Base-by-base conservation (phyloP, 2,888 invertebrate genomes). In the Hermaeophaga mercurialis region DNA sequence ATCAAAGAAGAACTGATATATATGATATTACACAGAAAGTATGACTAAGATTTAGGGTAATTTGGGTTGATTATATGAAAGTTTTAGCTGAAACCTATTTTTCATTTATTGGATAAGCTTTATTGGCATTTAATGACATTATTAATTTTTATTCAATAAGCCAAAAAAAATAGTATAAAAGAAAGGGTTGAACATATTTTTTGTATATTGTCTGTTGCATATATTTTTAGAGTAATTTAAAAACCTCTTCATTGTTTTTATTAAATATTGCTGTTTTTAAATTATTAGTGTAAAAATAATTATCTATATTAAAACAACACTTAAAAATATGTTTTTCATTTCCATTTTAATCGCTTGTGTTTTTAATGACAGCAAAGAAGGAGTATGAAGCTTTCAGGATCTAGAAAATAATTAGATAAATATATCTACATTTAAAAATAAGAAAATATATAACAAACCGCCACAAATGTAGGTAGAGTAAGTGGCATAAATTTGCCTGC, bases 1-100 rank as follows among this genome's bases (percentile, higher is more conserved):
- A 77, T 3, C 72, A 72, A 56, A 62, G 72, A 41, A 67, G 78
- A 66, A 79, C 80, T 0, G 92, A 94, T 70, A 67, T 94, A 14
- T 94, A 94, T 69, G 82, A 88, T 61, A 84, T 82, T 14, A 34
- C 68, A 9, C 59, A 47, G 28, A 64, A 57, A 49, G 6, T 24
- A 17, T 49, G 24, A 43, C 36, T 2, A 7, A 17, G 36, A 7
- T 36, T 8, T 9, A 36, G 36, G 17, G 17, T 36, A 7, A 2
- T 36, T 17, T 36, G 36, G 36, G 15, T 36, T 5, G 36, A 36
- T 36, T 36, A 6, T 17, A 17, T 36, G 5, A 36, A 36, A 36
- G 36, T 36, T 17, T n/a, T 15, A 17, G 7, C 17, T 11, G 5
- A 5, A 12, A 31, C 31, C 12, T 11, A 31, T 31, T 31, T 12